A percentile compares a stretch with the other conserved stretches of the same genome.
phyloP scores from a whole-genome alignment of 2,797 vertebrate species.

The Rhinoraja longicauda region DNA sequence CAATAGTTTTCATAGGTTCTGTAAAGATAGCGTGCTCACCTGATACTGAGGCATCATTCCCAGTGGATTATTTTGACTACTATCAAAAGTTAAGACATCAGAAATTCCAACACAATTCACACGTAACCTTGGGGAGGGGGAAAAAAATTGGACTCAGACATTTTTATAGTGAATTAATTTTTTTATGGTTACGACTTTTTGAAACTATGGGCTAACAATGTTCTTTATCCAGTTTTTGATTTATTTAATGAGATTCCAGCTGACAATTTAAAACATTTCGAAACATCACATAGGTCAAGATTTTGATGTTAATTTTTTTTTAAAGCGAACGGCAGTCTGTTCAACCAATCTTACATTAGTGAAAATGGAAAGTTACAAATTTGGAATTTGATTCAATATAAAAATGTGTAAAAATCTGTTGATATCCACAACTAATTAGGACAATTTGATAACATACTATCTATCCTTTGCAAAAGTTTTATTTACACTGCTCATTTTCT shows the following conservation, averaged over 20 bases:
- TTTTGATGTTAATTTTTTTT: background rate
- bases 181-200: background rate
- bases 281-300: background rate
- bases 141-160: constrained; percentile 1
- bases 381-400: background rate
- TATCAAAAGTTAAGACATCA: constrained; percentile 98
- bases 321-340: background rate
- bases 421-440: background rate
- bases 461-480: too few relatives aligned
- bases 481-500: too few relatives aligned
- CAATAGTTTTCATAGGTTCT: background rate
- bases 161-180: background rate
- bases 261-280: background rate
- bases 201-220: background rate
- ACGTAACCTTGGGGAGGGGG: constrained; percentile 57
- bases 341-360: background rate
- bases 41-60: constrained; percentile 93
- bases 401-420: constrained; percentile 2
- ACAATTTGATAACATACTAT: background rate
- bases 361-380: background rate
- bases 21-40: constrained; percentile 50
- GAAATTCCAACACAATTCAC: constrained; percentile 94
- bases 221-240: background rate
- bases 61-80: constrained; percentile 94
- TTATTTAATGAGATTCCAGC: background rate